Base-by-base conservation (phyloP, 1,140 invertebrate genomes). In the Leptonema lineaticorne region DNA sequence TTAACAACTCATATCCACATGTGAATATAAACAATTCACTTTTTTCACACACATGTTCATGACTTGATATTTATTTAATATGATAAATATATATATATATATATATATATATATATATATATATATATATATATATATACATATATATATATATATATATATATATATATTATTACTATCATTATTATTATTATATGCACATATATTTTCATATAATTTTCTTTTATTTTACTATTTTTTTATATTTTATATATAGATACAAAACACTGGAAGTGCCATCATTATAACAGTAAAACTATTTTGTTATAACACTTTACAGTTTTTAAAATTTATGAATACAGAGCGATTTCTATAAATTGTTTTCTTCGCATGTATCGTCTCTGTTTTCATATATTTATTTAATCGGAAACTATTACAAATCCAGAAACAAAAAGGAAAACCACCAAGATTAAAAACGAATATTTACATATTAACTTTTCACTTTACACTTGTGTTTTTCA, bases 1-100 rank as follows among this genome's bases (percentile, higher is more conserved):
- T 45, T 66, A 70, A 67, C 53, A 71, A 26, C 59, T 67, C 69
- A 59, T 63, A 63, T 59, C 53, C 69, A 68, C 69, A 71, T 24
- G 27, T 59, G 33, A 70, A 69, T 30, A 50, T 26, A 20, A 64
- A 64, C 18, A 26, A 63, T 29, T 63, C 37, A 30, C 27, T 37
- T 22, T 53, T 63, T 63, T 68, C 67, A 68, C 67, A 64, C 41
- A 50, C 63, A 66, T 65, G 48, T 69, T 66, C 56, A 28, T 58
- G 48, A 57, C 56, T 48, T 46, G 27, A 58, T 68, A 46, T 57
- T 53, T 53, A 53, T 53, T 53, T 48, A 33, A 22, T 20, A 53
- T 26, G 50, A 53, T 53, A 53, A 33, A 59, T 59, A 59, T 62
- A 33, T 30, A 37, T 56, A 7, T 56, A 56, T 56, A 26, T 58